A percentile compares a stretch with the other conserved stretches of the same genome.
Evolutionary conservation across 2,113 vertebrate species (phyloP).

Genomic region (Psammodynastes pulverulentus): DNA sequence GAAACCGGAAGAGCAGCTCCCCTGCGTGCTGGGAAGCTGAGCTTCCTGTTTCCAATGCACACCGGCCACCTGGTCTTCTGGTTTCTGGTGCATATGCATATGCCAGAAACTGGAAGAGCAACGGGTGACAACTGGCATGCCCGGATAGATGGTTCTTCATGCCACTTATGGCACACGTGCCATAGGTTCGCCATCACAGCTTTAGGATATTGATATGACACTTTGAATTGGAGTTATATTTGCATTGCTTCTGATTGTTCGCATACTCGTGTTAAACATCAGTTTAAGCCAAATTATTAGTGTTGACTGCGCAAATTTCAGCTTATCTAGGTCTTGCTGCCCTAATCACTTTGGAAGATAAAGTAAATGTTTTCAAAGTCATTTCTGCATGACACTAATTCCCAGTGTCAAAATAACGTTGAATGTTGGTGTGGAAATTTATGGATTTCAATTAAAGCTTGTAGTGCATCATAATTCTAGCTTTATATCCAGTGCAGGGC

Average conservation of each 20-base stretch:
- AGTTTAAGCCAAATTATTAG: conserved; percentile 4
- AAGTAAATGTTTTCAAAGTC: conserved; percentile 61
- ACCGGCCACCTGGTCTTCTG: too few species aligned
- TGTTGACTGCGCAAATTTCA: not conserved
- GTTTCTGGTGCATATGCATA: too few species aligned
- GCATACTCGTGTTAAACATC: not conserved
- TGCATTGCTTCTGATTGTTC: not conserved
- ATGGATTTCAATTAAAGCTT: conserved; percentile 75
- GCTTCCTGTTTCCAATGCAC: too few species aligned
- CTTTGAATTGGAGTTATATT: not conserved
- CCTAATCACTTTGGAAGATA: conserved; percentile 19
- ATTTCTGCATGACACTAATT: conserved; percentile 58
- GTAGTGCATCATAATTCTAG: conserved; percentile 71
- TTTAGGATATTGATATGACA: too few species aligned
- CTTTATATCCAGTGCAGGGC: conserved; percentile 73
- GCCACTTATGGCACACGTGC: too few species aligned
- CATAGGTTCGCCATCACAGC: too few species aligned
- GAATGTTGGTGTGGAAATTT: conserved; percentile 65
- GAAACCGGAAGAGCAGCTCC: too few species aligned
- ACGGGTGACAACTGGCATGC: fast-evolving
- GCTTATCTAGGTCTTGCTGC: not conserved
- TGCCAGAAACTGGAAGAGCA: too few species aligned
- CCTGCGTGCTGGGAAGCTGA: too few species aligned
- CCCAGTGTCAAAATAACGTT: conserved; percentile 66
- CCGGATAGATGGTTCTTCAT: too few species aligned